Percentiles rank a stretch among this genome's conserved stretches.
Evolutionary conservation across 1,140 invertebrate species (phyloP).

Genomic region (Vanessa tameamea): DNA sequence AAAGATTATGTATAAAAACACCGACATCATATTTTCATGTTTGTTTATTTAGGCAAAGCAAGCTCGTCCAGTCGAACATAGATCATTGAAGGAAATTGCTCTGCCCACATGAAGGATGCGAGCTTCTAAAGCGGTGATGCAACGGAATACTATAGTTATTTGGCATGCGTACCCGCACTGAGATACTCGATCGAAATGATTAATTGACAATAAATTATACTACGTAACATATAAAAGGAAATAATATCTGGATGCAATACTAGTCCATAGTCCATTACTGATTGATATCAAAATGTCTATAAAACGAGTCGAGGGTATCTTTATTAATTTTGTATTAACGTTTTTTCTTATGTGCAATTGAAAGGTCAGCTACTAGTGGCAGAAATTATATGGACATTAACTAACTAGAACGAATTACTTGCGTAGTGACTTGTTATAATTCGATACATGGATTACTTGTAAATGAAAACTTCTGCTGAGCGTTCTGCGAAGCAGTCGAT

Average conservation of each 20-base stretch:
- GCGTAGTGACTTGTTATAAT: not conserved
- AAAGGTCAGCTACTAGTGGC: not conserved
- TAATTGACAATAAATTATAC: conserved; percentile 32
- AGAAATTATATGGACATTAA: not conserved
- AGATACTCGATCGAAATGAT: conserved; percentile 15
- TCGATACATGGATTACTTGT: not conserved
- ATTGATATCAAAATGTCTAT: not conserved
- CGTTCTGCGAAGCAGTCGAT: not conserved
- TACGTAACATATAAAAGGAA: conserved; percentile 28
- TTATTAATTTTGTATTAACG: not conserved
- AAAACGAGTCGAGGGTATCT: not conserved
- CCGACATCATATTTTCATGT: no score
- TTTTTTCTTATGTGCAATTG: not conserved
- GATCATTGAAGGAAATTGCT: conserved; percentile 20
- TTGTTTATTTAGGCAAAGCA: not conserved
- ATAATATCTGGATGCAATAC: conserved; percentile 7
- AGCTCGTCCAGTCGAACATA: conserved; percentile 5
- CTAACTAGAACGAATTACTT: not conserved
- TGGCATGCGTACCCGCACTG: conserved; percentile 20
- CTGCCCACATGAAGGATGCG: conserved; percentile 21
- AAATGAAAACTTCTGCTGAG: not conserved
- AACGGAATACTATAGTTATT: conserved; percentile 27
- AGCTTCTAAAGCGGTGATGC: conserved; percentile 21
- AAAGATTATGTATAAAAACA: no score
- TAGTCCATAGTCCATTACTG: not conserved